Evolutionary conservation across 2,888 invertebrate genomes (phyloP), one percentile per base, ranked within the genome.

Genomic region (Crepidodera aurea): DNA sequence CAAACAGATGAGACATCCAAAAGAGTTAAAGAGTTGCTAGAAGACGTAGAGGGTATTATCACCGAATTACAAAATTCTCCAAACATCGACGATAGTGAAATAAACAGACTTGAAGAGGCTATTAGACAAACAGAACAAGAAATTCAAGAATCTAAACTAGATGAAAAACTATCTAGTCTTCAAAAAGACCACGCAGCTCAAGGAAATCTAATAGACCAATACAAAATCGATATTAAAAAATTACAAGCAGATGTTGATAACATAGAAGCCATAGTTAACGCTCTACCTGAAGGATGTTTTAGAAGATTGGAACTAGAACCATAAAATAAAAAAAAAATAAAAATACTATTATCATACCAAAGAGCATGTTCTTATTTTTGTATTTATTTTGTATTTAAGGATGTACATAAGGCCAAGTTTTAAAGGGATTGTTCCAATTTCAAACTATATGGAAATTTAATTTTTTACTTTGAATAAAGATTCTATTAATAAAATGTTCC

Each of bases 231-330:
- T 75, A 85, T 94, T 46, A 84, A 82, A 39, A 84, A 86, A 65
- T 83, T 96, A 12, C 83, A 85, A 65, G 82, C 82, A 1, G 94
- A 96, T 79, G 96, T 96, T 1, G 86, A 87, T 2, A 96, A 94
- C 77, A 88, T 96, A 50, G 89, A 90, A 73, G 87, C 89, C 42
- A 96, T 97, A 71, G 84, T 90, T 1, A 87, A 88, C 55, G 87
- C 93, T 60, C 84, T 97, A 64, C 97, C 96, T 0, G 84, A 86
- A 0, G 86, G 86, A 1, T 96, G 96, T 80, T 93, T 89, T 82
- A 92, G 91, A 77, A 85, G 89, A 69, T 84, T 90, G 53, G 87
- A 88, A 64, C 83, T 95, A 39, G 94, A 95, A 78, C 90, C 90
- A 6, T 86, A 82, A 61, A 37, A 10, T 6, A 27, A 13, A 25